These are phyloP conservation scores for Xestobium rufovillosum DNA, from an alignment of 2,888 invertebrate genomes.

Conservation along the genomic window DNA sequence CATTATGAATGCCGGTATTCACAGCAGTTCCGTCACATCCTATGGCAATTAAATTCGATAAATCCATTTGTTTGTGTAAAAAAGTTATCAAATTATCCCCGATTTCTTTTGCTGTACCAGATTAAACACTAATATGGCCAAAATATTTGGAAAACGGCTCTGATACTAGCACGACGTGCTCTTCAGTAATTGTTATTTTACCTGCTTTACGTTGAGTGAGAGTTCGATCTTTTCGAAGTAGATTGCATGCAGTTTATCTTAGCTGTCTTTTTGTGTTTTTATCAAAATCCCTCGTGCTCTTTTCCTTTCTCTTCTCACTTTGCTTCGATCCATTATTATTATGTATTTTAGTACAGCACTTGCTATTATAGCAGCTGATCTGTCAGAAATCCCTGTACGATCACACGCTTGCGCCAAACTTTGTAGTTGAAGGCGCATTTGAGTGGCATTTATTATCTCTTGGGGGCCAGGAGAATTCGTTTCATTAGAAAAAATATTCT, in stretches of 20 bases:
- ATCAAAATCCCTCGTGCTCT: background rate
- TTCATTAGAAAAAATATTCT: too few species aligned
- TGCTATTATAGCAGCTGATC: constrained; percentile 2
- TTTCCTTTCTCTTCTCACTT: constrained; percentile 1
- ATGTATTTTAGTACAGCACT: background rate
- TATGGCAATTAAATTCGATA: too few species aligned
- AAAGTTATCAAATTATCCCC: background rate
- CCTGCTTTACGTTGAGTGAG: background rate
- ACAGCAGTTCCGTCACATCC: too few species aligned
- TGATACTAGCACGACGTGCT: constrained; percentile 2
- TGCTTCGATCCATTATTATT: constrained; percentile 1
- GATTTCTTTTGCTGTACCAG: constrained; percentile 2
- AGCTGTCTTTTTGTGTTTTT: background rate
- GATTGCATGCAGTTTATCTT: background rate
- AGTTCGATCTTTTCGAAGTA: too few species aligned
- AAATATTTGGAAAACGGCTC: background rate
- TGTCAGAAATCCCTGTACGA: constrained; percentile 2
- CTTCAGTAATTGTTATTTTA: background rate
- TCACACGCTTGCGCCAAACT: constrained; percentile 1
- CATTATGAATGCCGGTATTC: too few species aligned
- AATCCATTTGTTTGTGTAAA: background rate
- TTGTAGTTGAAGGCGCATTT: background rate
- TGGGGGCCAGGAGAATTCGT: too few species aligned
- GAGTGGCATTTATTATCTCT: too few species aligned
- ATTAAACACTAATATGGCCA: constrained; percentile 2